Percentiles rank a stretch among this genome's conserved stretches.
phyloP scores from a whole-genome alignment of 1,140 invertebrate genomes.

The Spodoptera frugiperda region DNA sequence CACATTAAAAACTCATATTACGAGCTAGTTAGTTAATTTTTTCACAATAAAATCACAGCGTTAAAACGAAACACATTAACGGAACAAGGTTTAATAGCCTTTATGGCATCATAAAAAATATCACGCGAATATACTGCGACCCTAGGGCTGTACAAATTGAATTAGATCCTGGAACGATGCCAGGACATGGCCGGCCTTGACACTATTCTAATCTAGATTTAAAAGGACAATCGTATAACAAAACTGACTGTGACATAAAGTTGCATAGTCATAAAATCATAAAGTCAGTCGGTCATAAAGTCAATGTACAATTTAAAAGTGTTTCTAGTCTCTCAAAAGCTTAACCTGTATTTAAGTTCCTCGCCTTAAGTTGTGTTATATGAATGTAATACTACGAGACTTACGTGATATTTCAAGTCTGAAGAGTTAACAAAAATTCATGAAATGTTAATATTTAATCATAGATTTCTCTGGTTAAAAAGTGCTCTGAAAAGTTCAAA shows the following conservation, averaged over 20 bases:
- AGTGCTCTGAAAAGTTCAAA: too few relatives aligned
- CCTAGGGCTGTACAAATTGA: constrained; percentile 58
- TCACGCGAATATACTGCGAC: constrained; percentile 46
- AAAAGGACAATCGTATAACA: constrained; percentile 34
- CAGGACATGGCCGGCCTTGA: constrained; percentile 41
- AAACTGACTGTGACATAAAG: background rate
- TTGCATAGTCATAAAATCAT: background rate
- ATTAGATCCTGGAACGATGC: constrained; percentile 56
- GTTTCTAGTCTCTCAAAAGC: background rate
- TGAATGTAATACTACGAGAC: too few relatives aligned
- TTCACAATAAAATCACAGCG: constrained; percentile 40
- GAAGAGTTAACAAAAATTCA: too few relatives aligned
- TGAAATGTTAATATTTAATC: too few relatives aligned
- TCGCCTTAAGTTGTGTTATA: too few relatives aligned
- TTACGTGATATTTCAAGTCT: too few relatives aligned
- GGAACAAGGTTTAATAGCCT: constrained; percentile 57
- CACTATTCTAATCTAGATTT: constrained; percentile 42
- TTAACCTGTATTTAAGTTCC: too few relatives aligned
- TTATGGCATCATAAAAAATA: constrained; percentile 58
- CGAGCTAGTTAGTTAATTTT: constrained; percentile 41
- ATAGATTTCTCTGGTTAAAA: too few relatives aligned
- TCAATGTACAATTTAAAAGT: background rate
- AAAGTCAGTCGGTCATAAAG: too few relatives aligned
- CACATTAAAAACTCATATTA: constrained; percentile 39
- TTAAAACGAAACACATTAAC: constrained; percentile 56